Evolutionary conservation across 2,888 invertebrate genomes (phyloP), one percentile per base, ranked within the genome.

Genomic region (Agonopterix arenella): DNA sequence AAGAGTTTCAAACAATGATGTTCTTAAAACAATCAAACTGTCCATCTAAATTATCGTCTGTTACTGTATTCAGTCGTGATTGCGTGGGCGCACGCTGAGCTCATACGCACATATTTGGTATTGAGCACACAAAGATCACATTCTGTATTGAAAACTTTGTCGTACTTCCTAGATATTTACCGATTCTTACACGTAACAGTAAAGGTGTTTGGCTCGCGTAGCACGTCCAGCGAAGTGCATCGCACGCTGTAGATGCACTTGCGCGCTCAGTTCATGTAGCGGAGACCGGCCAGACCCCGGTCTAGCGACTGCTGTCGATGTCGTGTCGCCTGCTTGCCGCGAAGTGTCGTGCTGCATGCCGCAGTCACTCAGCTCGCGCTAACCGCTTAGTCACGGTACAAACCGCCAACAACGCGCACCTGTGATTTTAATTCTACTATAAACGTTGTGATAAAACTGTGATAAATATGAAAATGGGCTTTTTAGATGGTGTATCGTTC

Each of bases 301-400:
- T 28, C 28, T 28, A 28, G 28, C 28, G 28, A 28, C 28, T 28
- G 4, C 28, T 28, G 28, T 5, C 7, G 28, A 28, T 28, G 28
- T 28, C 28, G 28, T 28, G 28, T 7, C 60, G 61, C 60, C 43
- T 45, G 48, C 44, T 42, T 37, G 52, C 37, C 38, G 44, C 41
- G 42, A 52, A 56, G 8, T 16, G n/a, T n/a, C 18, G 36, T 36
- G 45, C 36, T 11, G 45, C 28, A 28, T 7, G 28, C 28, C 28
- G 28, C 28, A 28, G 28, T 5, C 28, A 28, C 5, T 28, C 28
- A n/a, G 40, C 40, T 58, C 69, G 64, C 67, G 71, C 72, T 70
- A 68, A 70, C 62, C 73, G 72, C 73, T 80, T 80, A 81, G 81
- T 82, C 81, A 81, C 72, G 67, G 62, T 69, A 58, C 64, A 69